Evolutionary conservation across 2,113 vertebrate genomes (phyloP).

Genomic region (Gallinago jamesoni): DNA sequence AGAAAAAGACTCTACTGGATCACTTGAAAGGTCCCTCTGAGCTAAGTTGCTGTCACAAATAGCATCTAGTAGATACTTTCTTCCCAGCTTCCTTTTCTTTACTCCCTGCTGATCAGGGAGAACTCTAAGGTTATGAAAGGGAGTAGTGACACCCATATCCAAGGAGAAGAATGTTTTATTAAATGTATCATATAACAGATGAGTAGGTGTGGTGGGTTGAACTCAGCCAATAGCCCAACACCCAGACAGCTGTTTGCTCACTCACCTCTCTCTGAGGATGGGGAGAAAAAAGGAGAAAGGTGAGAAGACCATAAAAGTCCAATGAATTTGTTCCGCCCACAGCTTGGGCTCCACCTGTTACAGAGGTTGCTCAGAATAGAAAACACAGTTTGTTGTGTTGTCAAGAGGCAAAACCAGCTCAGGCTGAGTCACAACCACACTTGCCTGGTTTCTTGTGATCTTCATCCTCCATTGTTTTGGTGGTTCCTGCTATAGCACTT

Average conservation of each 20-base stretch:
- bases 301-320: neutral
- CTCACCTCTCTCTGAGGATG: neutral
- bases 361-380: neutral
- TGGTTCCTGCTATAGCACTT: neutral
- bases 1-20: neutral
- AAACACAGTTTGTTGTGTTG: neutral
- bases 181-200: neutral
- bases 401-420: neutral
- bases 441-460: neutral
- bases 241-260: neutral
- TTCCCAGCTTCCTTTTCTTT: neutral
- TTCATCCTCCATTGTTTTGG: neutral
- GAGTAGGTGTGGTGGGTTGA: neutral
- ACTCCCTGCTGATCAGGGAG: neutral
- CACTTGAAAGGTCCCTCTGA: neutral
- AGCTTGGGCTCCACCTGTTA: neutral
- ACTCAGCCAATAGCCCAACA: neutral
- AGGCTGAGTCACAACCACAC: neutral
- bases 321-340: neutral
- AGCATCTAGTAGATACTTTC: neutral
- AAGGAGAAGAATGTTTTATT: neutral
- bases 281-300: neutral
- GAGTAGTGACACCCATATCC: neutral
- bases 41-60: neutral
- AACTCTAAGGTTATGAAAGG: neutral